Base-by-base conservation (phyloP, 37 sponge, comb jelly and placozoan genomes). In the Chondrilla cf. caribensis region DNA sequence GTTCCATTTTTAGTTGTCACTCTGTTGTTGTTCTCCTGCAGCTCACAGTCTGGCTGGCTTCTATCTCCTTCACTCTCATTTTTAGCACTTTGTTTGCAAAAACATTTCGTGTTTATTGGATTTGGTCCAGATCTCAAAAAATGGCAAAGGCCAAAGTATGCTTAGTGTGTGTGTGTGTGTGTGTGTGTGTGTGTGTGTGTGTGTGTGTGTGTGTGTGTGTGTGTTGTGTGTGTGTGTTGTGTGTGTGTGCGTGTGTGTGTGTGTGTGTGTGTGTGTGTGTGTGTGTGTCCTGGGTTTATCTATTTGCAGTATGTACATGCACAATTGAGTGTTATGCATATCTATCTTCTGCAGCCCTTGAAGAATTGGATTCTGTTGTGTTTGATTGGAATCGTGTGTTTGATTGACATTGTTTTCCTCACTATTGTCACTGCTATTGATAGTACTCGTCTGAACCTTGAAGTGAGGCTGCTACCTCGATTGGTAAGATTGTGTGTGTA, bases 91-190 rank as follows among this genome's bases (percentile, higher is more conserved):
- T 89, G 8, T 59, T 89, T 33, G 89, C 71, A 18, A 89, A 89
- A 65, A 60, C 89, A 17, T 85, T 64, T n/a, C 41, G 89, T 36
- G 82, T 89, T 17, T 89, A 89, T 86, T 89, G 81, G 77, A 85
- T 89, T 33, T 84, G 84, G 40, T 84, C 60, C 32, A 83, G 58
- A 43, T 64, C 83, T 43, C 77, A 73, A 37, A 73, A 73, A 39
- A 42, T 73, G 41, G 41, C 21, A 40, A 73, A 42, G 40, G 44
- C 44, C 21, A 73, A 40, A 37, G 76, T 73, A 4, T 3, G 70
- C 33, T 65, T 18, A 25, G 67, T 8, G 26, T 8, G 8, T 25
- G 2, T 68, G 70, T 68, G 70, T 4, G n/a, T n/a, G n/a, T n/a
- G n/a, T n/a, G n/a, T n/a, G n/a, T n/a, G n/a, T n/a, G n/a, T n/a